Base-by-base conservation (phyloP, 2,888 invertebrate genomes). In the Stenodema calcarata region DNA sequence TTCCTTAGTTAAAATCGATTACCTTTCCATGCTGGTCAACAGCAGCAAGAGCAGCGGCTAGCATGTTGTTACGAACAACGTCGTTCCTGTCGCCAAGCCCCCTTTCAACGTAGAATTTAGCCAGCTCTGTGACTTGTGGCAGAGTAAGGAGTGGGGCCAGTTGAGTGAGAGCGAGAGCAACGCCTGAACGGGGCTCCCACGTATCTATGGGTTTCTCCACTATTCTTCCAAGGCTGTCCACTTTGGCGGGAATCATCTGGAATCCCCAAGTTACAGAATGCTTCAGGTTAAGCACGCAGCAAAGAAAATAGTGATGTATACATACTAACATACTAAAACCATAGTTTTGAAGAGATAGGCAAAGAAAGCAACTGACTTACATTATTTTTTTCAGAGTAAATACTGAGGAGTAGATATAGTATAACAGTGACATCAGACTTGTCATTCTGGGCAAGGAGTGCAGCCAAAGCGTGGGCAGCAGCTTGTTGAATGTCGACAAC, bases 21-120 rank as follows among this genome's bases (percentile, higher is more conserved):
- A 95, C 95, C 92, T 97, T 98, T 42, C 99, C 99, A 91, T 99
- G 98, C 85, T 96, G 92, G 90, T 98, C 96, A 1, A 99, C 97
- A 87, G 97, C 94, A 79, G 95, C 95, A 89, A 98, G 94, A n/a
- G 99, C 98, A 16, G 99, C 98, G 88, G 95, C 95, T 87, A 98
- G 93, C 98, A 99, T 99, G 91, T 96, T 95, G 35, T 95, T 95
- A 85, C 98, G 94, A 27, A 93, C 93, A 62, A 92, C 91, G n/a
- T 91, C 94, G 90, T 95, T 94, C 28, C 98, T 93, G 92, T 99
- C 99, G 0, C 95, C 95, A 70, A 99, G 93, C 0, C 96, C 97
- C 84, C 94, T 94, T 6, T 95, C 94, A 62, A 99, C 98, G 92
- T 97, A 96, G 92, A 97, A 97, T 89, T 94, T 93, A 90, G 96